These are phyloP conservation scores for Decapterus maruadsi DNA, from an alignment of 2,797 vertebrate species.

Conservation along the genomic window DNA sequence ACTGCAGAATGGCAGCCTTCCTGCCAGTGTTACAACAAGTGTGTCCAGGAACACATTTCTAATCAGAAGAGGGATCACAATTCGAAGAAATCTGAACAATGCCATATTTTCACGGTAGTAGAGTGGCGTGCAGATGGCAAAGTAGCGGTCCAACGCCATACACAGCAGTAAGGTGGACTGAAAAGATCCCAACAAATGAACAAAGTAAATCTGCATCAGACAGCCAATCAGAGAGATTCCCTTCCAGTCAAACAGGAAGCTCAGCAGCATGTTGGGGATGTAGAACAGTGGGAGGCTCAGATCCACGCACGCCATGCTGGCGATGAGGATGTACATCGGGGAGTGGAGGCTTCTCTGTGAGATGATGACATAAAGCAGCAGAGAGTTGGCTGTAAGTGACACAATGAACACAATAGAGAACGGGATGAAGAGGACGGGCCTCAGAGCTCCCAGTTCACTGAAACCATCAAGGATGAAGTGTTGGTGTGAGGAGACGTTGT, in stretches of 20 bases:
- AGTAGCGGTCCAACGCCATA: conserved; percentile 82
- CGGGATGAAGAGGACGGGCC: conserved; percentile 63
- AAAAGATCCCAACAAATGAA: conserved; percentile 65
- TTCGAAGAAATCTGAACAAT: conserved; percentile 32
- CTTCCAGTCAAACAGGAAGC: conserved; percentile 70
- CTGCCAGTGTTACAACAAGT: conserved; percentile 54
- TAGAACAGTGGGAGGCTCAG: conserved; percentile 66
- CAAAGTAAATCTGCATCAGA: conserved; percentile 44
- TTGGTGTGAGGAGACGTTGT: conserved; percentile 47
- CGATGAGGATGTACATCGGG: conserved; percentile 83
- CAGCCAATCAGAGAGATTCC: conserved; percentile 68
- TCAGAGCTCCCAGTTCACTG: conserved; percentile 35
- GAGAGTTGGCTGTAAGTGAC: conserved; percentile 64
- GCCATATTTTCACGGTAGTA: conserved; percentile 60
- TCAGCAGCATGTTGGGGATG: conserved; percentile 73
- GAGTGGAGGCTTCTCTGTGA: conserved; percentile 65
- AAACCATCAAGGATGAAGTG: conserved; percentile 56
- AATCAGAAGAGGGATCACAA: conserved; percentile 38
- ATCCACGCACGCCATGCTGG: conserved; percentile 63
- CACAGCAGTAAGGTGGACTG: conserved; percentile 81
- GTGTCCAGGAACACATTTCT: conserved; percentile 51
- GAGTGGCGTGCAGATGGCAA: conserved; percentile 78
- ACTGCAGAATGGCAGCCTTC: conserved; percentile 66
- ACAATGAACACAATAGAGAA: conserved; percentile 53
- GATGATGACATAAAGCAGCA: conserved; percentile 68